Conservation (phyloP, 2,113 vertebrate genomes). For the Anoplopoma fimbria region DNA sequence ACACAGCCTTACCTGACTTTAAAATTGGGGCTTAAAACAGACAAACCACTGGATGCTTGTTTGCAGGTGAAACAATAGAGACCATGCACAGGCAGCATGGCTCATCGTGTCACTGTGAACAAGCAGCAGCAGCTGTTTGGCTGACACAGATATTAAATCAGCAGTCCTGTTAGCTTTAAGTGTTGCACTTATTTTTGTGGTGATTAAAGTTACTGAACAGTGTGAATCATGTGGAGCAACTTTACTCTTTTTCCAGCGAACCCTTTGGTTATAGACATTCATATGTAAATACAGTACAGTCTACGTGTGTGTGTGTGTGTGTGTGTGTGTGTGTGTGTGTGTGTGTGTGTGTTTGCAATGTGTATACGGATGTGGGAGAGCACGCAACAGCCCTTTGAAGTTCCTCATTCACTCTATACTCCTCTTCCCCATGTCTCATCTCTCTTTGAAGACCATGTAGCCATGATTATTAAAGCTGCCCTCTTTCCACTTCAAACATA, state of each 20-base stretch:
- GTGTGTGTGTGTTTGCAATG: slow-evolving; percentile 47
- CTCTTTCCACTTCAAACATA: slow-evolving; percentile 78
- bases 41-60: slow-evolving; percentile 29
- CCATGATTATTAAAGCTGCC: slow-evolving; percentile 76
- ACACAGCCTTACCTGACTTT: slow-evolving; percentile 30
- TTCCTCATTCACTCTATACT: slow-evolving; percentile 73
- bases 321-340: slow-evolving; percentile 8
- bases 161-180: slow-evolving; percentile 20
- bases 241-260: slow-evolving; percentile 38
- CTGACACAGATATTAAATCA: slow-evolving; percentile 40
- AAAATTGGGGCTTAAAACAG: slow-evolving; percentile 15
- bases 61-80: slow-evolving; percentile 19
- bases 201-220: slow-evolving; percentile 31
- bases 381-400: slow-evolving; percentile 73
- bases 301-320: slow-evolving; percentile 32
- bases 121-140: slow-evolving; percentile 11
- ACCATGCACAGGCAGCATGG: slow-evolving; percentile 8
- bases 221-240: slow-evolving; percentile 4
- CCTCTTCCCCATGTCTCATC: slow-evolving; percentile 69
- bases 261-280: slow-evolving; percentile 59
- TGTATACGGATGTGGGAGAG: slow-evolving; percentile 51
- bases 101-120: not conserved
- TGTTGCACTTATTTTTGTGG: slow-evolving; percentile 25
- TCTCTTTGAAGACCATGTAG: slow-evolving; percentile 79
- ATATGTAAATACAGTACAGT: slow-evolving; percentile 68